phyloP scores from a whole-genome alignment of 2,797 vertebrate species.

The Petrocephalus schoutedeni region DNA sequence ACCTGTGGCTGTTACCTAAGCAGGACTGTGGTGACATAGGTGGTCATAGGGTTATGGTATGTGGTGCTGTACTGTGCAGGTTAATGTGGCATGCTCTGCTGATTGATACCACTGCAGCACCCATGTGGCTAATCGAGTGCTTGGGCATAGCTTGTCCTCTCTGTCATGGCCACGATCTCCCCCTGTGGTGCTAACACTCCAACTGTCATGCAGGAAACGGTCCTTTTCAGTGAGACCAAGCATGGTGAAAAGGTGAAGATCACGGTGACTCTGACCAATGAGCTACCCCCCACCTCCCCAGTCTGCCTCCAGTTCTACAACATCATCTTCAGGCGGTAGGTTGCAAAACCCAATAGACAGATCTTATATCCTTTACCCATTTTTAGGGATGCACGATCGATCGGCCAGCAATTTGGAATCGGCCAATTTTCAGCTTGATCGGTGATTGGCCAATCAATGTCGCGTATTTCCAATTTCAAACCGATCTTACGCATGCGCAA shows the following conservation, averaged over 20 bases:
- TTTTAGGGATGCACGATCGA: not conserved
- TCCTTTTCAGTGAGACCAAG: slow-evolving; percentile 72
- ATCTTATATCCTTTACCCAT: not conserved
- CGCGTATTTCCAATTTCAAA: no score
- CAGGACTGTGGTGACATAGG: not conserved
- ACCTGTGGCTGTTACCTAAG: not conserved
- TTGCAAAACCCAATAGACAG: not conserved
- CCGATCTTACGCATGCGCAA: no score
- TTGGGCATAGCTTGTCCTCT: not conserved
- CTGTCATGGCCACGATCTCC: not conserved
- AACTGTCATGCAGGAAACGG: slow-evolving; percentile 53
- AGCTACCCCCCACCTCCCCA: slow-evolving; percentile 83
- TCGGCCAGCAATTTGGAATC: no score
- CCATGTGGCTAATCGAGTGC: not conserved
- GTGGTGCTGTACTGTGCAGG: not conserved
- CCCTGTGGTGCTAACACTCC: not conserved
- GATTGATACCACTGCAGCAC: not conserved
- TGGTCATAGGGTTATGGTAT: not conserved
- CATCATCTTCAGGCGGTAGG: slow-evolving; percentile 83
- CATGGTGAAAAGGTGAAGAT: slow-evolving; percentile 78
- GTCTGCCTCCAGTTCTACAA: slow-evolving; percentile 94
- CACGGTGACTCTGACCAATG: slow-evolving; percentile 81
- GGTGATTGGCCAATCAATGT: no score
- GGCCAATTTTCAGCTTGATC: no score
- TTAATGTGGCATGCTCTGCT: not conserved